A percentile compares a stretch with the other conserved stretches of the same genome.
phyloP scores from a whole-genome alignment of 1,140 invertebrate genomes.

The Drosophila lacteicornis region DNA sequence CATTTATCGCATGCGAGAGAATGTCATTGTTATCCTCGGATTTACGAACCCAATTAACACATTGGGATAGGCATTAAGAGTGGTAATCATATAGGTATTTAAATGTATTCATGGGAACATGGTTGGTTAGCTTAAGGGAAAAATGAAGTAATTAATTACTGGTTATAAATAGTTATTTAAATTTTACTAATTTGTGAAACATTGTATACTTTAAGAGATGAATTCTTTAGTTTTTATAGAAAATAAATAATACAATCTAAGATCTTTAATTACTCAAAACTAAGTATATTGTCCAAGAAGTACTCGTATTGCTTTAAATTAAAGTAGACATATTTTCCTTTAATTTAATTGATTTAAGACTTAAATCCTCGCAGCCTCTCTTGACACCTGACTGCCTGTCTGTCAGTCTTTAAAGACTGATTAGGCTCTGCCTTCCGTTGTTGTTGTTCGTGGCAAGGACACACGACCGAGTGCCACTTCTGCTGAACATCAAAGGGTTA shows the following conservation, averaged over 20 bases:
- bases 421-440: conserved; percentile 53
- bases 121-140: not conserved
- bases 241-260: no score
- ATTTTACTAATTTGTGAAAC: no score
- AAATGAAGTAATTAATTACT: not conserved
- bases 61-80: conserved; percentile 18
- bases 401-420: conserved; percentile 50
- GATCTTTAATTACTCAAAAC: no score
- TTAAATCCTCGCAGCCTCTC: conserved; percentile 22
- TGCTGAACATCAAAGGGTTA: conserved; percentile 77
- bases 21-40: conserved; percentile 6
- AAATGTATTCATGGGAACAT: conserved; percentile 10
- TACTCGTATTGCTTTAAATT: no score
- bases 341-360: conserved; percentile 53
- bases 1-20: conserved; percentile 68
- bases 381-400: conserved; percentile 46
- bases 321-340: no score
- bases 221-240: no score
- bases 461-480: conserved; percentile 77
- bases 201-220: no score
- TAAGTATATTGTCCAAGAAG: no score
- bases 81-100: conserved; percentile 16
- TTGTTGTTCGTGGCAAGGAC: conserved; percentile 43
- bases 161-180: not conserved
- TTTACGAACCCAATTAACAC: conserved; percentile 46